Conservation (phyloP, 2,888 invertebrate genomes). For the Fragum whitleyi region DNA sequence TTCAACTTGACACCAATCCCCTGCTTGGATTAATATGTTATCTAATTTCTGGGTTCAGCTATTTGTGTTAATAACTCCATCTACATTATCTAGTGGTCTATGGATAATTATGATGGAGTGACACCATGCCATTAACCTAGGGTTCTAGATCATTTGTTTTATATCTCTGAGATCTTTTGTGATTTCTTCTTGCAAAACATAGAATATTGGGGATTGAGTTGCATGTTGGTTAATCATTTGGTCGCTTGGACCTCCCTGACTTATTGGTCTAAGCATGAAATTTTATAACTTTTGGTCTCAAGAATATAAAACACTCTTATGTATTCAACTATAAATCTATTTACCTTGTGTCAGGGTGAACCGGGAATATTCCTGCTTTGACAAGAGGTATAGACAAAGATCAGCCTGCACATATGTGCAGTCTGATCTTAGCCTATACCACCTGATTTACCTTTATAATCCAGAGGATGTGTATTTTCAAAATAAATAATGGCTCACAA, state of each 20-base stretch:
- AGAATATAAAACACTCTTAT: too few relatives aligned
- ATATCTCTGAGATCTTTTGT: background rate
- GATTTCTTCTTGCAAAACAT: background rate
- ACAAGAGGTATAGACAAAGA: too few relatives aligned
- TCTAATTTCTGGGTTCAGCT: conserved; percentile 4
- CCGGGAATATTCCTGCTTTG: too few relatives aligned
- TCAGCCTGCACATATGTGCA: too few relatives aligned
- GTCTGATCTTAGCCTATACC: too few relatives aligned
- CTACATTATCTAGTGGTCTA: conserved; percentile 4
- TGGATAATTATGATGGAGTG: conserved; percentile 8
- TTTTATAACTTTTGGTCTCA: too few relatives aligned
- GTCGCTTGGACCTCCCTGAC: background rate
- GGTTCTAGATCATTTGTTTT: background rate
- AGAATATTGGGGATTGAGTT: background rate
- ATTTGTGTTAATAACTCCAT: conserved; percentile 5
- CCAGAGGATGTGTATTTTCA: too few relatives aligned
- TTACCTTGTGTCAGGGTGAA: too few relatives aligned
- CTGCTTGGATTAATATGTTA: conserved; percentile 5
- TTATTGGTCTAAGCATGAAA: too few relatives aligned
- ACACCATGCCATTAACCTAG: conserved; percentile 2
- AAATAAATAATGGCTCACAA: too few relatives aligned
- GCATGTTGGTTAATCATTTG: background rate
- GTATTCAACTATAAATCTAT: too few relatives aligned
- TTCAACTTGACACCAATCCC: conserved; percentile 3
- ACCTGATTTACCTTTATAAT: too few relatives aligned